phyloP scores from a whole-genome alignment of 2,888 invertebrate genomes.

The Drosophila rubida region DNA sequence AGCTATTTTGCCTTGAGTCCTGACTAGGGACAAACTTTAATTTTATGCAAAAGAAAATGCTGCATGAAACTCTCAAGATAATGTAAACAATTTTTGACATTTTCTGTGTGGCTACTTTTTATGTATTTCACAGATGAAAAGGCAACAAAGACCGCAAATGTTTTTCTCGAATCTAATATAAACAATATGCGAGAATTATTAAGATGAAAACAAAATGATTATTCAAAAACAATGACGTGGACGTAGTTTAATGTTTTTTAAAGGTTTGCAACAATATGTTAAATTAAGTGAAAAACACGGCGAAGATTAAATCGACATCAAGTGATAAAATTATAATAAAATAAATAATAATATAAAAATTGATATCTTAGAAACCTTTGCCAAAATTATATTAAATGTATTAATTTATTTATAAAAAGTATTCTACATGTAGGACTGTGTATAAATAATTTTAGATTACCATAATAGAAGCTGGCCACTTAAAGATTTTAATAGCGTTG shows the following conservation, averaged over 20 bases:
- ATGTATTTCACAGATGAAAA: not conserved
- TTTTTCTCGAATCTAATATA: no score
- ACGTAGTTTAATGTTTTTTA: no score
- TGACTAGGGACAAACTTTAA: conserved; percentile 66
- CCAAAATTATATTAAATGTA: no score
- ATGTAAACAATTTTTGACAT: not conserved
- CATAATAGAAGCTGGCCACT: conserved; percentile 2
- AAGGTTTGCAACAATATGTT: no score
- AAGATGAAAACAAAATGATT: no score
- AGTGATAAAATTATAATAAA: no score
- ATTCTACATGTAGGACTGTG: not conserved
- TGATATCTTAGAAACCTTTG: not conserved
- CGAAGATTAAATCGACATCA: no score
- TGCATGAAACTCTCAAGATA: not conserved
- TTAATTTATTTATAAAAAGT: no score
- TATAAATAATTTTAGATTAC: not conserved
- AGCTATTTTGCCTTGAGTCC: conserved; percentile 27
- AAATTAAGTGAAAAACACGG: no score
- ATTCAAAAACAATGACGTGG: no score
- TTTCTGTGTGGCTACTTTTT: not conserved
- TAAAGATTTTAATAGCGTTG: conserved; percentile 19
- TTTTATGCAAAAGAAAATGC: conserved; percentile 69
- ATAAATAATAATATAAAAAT: no score
- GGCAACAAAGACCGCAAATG: conserved; percentile 1
- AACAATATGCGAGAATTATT: no score